Evolutionary conservation across 1,140 invertebrate genomes (phyloP), one percentile per base, ranked within the genome.

Genomic region (Cydia fagiglandana): DNA sequence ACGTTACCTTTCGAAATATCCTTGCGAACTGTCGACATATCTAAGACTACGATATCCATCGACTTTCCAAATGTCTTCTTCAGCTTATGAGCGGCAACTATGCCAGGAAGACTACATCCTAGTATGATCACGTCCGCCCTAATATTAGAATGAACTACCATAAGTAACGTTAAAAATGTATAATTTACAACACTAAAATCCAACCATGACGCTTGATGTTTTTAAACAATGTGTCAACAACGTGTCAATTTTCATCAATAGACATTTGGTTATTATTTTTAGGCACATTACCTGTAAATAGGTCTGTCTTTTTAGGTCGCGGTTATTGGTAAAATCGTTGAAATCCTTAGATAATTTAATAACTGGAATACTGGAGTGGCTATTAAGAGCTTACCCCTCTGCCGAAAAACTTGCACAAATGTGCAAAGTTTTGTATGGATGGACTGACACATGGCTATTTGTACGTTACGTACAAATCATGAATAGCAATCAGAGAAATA

Each of bases 61-160:
- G 87, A 84, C 73, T 90, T 80, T 1, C 91, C 91, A 74, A 93
- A 93, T 75, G 82, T 87, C 75, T 82, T 87, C 79, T 86, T 89
- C 7, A 93, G 79, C 75, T 91, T 91, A 78, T 93, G 87, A 0
- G 91, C 91, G 4, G 86, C 84, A 5, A 93, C 88, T n/a, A 93
- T 88, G 1, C 90, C 91, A 3, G 90, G 88, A 12, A 93, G 82
- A 47, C 84, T 91, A 64, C 90, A 91, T 82, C 91, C 91, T 74
- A 93, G 77, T 30, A 93, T 84, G 24, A 93, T 91, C 2, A 93
- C 81, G 73, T 93, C 91, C 20, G 88, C 91, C 75, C 83, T 83
- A 4, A 91, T 78, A 68, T 74, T 75, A 61, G 56, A 61, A 10
- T 24, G 56, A 1, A 61, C 56, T 61, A 61, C 56, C 56, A 61